Percentiles rank a stretch among this genome's conserved stretches.
Conservation (phyloP, 1,140 invertebrate genomes). For the Globodera rostochiensis region DNA sequence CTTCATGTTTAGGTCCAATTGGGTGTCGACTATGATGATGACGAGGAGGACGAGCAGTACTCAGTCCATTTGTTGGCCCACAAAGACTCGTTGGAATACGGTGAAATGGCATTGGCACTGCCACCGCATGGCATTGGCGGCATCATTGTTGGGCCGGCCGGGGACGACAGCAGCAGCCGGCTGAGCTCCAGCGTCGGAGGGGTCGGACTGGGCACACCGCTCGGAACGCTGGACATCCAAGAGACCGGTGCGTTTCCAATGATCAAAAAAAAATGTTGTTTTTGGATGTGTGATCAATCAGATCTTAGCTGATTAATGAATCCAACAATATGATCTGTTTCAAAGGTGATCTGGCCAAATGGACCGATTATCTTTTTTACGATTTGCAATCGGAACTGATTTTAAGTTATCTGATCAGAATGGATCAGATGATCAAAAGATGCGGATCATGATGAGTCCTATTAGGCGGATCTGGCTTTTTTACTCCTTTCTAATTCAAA, state of each 20-base stretch:
- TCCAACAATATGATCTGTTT: too few relatives aligned
- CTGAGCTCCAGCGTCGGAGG: neutral
- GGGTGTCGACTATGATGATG: neutral
- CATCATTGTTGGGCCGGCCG: neutral
- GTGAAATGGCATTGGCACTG: neutral
- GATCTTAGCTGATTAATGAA: too few relatives aligned
- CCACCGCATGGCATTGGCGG: neutral
- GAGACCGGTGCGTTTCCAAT: constrained; percentile 5
- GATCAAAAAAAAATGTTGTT: too few relatives aligned
- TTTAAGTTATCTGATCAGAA: too few relatives aligned
- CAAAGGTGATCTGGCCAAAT: too few relatives aligned
- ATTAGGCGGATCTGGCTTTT: too few relatives aligned
- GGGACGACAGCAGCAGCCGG: neutral
- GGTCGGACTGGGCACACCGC: neutral
- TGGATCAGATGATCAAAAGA: too few relatives aligned
- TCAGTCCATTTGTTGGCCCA: constrained; percentile 15
- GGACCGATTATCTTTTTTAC: too few relatives aligned
- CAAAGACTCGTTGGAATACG: constrained; percentile 18
- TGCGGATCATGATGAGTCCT: too few relatives aligned
- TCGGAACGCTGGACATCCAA: neutral
- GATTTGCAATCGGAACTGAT: too few relatives aligned
- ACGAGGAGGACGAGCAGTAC: constrained; percentile 15
- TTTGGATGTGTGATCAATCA: too few relatives aligned
- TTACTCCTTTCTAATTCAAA: too few relatives aligned
- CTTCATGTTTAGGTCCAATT: neutral